Conservation (phyloP, 2,113 vertebrate genomes). For the Nannospalax galili region DNA sequence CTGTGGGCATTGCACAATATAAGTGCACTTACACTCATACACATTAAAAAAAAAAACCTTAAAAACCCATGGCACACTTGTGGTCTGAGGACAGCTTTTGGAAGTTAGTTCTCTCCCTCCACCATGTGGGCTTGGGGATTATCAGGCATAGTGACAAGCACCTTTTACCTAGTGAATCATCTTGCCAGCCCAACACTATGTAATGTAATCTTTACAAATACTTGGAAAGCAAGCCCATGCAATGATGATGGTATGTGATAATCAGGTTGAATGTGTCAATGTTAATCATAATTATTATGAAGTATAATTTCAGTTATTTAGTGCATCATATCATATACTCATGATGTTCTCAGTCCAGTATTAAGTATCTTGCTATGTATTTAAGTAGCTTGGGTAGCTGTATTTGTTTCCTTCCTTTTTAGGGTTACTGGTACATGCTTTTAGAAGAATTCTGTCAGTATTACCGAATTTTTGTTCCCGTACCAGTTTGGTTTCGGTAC, state of each 20-base stretch:
- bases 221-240: background rate
- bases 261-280: background rate
- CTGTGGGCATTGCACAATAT: too few species aligned
- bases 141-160: too few species aligned
- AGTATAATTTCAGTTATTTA: constrained; percentile 25
- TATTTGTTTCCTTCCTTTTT: constrained; percentile 75
- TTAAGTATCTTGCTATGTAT: constrained; percentile 61
- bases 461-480: constrained; percentile 92
- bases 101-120: background rate
- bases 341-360: background rate
- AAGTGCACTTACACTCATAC: too few species aligned
- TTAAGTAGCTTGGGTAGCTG: constrained; percentile 37
- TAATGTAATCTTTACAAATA: constrained; percentile 17
- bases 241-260: constrained; percentile 5
- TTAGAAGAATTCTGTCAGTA: constrained; percentile 95
- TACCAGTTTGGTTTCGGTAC: constrained; percentile 96
- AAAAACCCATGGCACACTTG: too few species aligned
- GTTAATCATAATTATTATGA: constrained; percentile 6
- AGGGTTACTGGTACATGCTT: constrained; percentile 97
- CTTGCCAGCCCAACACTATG: background rate
- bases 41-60: too few species aligned
- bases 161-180: background rate
- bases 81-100: too few species aligned
- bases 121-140: background rate
- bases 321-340: background rate